phyloP scores from a whole-genome alignment of 2,888 invertebrate genomes.

The Meteorus cinctellus region DNA sequence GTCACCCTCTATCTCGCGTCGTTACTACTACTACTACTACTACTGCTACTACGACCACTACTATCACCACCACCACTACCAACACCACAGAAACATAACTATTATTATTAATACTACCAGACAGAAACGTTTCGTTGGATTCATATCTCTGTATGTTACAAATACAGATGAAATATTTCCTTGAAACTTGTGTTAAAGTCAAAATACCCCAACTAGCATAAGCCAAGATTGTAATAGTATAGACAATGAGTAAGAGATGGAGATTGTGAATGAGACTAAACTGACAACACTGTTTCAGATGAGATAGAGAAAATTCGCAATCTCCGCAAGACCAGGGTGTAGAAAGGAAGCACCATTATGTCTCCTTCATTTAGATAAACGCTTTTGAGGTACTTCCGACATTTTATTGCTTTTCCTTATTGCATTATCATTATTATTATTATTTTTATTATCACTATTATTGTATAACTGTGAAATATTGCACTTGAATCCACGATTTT shows the following conservation, averaged over 20 bases:
- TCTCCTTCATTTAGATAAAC: constrained; percentile 9
- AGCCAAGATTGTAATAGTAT: neutral
- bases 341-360: constrained; percentile 3
- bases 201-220: neutral
- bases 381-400: constrained; percentile 3
- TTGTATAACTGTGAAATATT: neutral
- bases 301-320: constrained; percentile 4
- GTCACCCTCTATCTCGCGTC: constrained; percentile 55
- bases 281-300: neutral
- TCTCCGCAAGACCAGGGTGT: neutral
- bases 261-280: neutral
- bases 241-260: neutral
- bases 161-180: neutral
- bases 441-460: constrained; percentile 27
- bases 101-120: constrained; percentile 42
- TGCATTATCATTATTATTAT: neutral
- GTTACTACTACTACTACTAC: constrained; percentile 35
- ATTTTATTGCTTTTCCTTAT: constrained; percentile 15
- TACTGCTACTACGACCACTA: neutral
- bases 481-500: neutral
- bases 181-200: neutral
- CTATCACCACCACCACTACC: constrained; percentile 15
- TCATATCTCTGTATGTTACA: neutral
- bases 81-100: constrained; percentile 32
- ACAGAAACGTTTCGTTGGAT: neutral